Conservation (phyloP, 2,888 invertebrate genomes). For the Troides oblongomaculatus region DNA sequence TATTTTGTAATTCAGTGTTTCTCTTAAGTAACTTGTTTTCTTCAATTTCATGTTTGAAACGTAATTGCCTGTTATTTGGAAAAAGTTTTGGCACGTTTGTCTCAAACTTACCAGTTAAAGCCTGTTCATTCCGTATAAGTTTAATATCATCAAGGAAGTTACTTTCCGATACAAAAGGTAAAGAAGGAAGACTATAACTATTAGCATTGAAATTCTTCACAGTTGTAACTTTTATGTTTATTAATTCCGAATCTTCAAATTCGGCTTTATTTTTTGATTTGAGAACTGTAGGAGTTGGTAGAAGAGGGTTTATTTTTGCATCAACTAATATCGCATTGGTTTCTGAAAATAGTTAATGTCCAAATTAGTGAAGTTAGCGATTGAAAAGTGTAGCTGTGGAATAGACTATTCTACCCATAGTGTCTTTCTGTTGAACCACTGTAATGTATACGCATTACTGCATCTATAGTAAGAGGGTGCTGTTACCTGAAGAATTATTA, state of each 20-base stretch:
- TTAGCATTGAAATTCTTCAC: conserved; percentile 12
- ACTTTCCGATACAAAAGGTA: background rate
- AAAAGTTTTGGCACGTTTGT: background rate
- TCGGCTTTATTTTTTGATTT: conserved; percentile 14
- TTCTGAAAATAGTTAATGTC: conserved; percentile 3
- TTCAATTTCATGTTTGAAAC: background rate
- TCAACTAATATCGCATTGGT: conserved; percentile 1
- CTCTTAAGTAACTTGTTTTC: background rate
- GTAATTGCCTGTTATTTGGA: background rate
- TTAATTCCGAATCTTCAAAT: conserved; percentile 11
- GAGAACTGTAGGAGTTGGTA: background rate
- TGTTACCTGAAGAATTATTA: background rate
- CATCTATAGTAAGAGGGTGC: background rate
- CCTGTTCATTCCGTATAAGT: background rate
- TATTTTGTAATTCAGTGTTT: background rate
- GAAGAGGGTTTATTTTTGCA: conserved; percentile 4
- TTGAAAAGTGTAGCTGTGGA: no score
- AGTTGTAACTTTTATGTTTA: conserved; percentile 27
- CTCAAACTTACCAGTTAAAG: background rate
- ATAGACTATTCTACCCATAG: no score
- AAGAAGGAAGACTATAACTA: background rate
- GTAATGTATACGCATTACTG: background rate
- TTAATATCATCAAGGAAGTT: conserved; percentile 2
- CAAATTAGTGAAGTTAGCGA: no score
- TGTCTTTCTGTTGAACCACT: background rate